Base-by-base conservation (phyloP, 2,113 vertebrate genomes). In the Orthochromis malagaraziensis region DNA sequence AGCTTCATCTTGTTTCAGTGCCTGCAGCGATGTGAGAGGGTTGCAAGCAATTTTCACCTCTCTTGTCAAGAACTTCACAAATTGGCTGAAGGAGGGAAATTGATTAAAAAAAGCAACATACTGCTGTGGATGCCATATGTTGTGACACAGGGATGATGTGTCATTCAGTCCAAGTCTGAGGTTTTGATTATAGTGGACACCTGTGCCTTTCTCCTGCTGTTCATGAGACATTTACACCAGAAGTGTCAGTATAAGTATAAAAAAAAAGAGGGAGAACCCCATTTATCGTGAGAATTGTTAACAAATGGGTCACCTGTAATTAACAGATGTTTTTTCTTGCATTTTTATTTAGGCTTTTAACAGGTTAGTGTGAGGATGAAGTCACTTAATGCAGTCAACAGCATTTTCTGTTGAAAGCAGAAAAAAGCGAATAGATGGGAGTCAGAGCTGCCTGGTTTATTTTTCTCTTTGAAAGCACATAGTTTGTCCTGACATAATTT, bases 251-350 rank as follows among this genome's bases (percentile, higher is more conserved):
- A 9, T 6, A 35, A 3, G 16, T 63, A 9, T n/a, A 65, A 65
- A 17, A n/a, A 65, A 8, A 29, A n/a, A 35, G 31, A 5, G 60
- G 6, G 31, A 3, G 9, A 0, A 0, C 60, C 1, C 2, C 17
- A 35, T 65, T 65, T 65, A 35, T 65, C 1, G 1, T 65, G 17
- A 65, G 31, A 65, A 35, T n/a, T 12, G 31, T 65, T 65, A 65
- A 65, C 31, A 35, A 35, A 65, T 65, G 17, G 31, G 3, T 65
- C 31, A 0, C 60, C 0, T 35, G 31, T 65, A 65, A 7, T 65
- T 38, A 38, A 35, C 31, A n/a, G 0, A n/a, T n/a, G 17, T 38
- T 65, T 38, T 65, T 65, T 38, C 60, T 63, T 63, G 58, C 29
- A 19, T 63, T 63, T 33, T 35, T 35, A 63, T 63, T 63, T 63